Conservation (phyloP, 2,888 invertebrate genomes). For the Apamea crenata region DNA sequence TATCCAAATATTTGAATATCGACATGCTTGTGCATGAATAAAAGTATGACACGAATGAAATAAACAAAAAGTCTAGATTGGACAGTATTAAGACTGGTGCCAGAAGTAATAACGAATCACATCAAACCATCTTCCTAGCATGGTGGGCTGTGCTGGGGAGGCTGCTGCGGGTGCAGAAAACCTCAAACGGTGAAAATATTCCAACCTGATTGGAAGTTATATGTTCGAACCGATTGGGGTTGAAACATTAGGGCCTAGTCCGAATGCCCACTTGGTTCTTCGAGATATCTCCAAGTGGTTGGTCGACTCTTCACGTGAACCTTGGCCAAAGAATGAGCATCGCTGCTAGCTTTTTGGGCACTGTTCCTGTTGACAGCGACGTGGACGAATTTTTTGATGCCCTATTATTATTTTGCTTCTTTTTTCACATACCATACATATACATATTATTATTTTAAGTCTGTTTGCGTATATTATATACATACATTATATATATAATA, state of each 20-base stretch:
- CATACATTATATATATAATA: background rate
- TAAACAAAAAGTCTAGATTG: background rate
- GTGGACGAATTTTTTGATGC: background rate
- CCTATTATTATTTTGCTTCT: background rate
- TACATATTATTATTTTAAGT: background rate
- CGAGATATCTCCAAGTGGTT: background rate
- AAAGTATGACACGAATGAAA: constrained; percentile 2
- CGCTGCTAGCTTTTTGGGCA: background rate
- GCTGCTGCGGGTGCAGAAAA: background rate
- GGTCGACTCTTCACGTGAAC: background rate
- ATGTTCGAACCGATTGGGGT: no score
- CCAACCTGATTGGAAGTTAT: background rate
- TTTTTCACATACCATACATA: background rate
- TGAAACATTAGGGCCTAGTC: background rate
- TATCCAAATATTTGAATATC: constrained; percentile 28
- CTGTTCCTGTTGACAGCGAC: background rate
- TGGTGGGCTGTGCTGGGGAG: background rate
- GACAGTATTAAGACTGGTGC: background rate
- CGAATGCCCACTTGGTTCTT: background rate
- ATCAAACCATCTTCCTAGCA: background rate
- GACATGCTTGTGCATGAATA: background rate
- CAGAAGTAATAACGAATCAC: background rate
- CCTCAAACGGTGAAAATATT: background rate
- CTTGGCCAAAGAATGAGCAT: background rate
- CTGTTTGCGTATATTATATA: background rate